Evolutionary conservation across 35 echinoderm and acorn worm species (phyloP).

Genomic region (Diadema setosum): DNA sequence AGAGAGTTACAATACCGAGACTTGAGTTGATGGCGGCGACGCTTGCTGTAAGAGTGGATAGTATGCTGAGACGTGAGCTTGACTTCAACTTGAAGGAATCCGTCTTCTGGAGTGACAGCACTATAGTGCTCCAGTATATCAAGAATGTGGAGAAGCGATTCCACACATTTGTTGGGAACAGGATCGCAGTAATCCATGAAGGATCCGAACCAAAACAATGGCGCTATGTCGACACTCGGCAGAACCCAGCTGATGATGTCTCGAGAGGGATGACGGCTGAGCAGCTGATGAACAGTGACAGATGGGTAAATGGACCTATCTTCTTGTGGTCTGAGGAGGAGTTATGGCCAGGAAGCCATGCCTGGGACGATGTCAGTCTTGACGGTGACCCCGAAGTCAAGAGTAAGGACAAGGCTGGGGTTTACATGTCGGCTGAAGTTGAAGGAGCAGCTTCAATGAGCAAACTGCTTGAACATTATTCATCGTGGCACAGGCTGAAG

Average conservation of each 20-base stretch:
- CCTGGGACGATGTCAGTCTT: not conserved
- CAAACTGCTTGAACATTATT: slow-evolving; percentile 26
- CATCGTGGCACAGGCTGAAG: slow-evolving; percentile 5
- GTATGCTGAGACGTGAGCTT: slow-evolving; percentile 6
- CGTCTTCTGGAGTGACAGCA: slow-evolving; percentile 47
- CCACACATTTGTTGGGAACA: slow-evolving; percentile 65
- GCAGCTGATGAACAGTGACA: not conserved
- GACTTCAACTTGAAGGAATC: not conserved
- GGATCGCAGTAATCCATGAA: slow-evolving; percentile 35
- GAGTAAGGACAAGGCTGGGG: not conserved
- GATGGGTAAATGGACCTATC: slow-evolving; percentile 45
- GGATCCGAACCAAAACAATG: slow-evolving; percentile 34
- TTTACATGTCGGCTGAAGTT: not conserved
- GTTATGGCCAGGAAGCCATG: not conserved
- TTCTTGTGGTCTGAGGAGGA: not conserved
- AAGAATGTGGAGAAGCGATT: slow-evolving; percentile 40
- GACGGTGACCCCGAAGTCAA: not conserved
- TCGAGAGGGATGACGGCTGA: slow-evolving; percentile 23
- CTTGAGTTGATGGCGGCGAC: slow-evolving; percentile 48
- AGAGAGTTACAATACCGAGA: slow-evolving; percentile 38
- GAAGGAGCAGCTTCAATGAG: not conserved
- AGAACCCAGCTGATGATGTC: slow-evolving; percentile 48
- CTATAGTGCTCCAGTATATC: slow-evolving; percentile 64
- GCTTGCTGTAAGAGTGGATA: slow-evolving; percentile 24
- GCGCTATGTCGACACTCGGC: slow-evolving; percentile 12